Evolutionary conservation across 2,113 vertebrate species (phyloP), one percentile per base, ranked within the genome.

Genomic region (Gallinago paraguaiae): DNA sequence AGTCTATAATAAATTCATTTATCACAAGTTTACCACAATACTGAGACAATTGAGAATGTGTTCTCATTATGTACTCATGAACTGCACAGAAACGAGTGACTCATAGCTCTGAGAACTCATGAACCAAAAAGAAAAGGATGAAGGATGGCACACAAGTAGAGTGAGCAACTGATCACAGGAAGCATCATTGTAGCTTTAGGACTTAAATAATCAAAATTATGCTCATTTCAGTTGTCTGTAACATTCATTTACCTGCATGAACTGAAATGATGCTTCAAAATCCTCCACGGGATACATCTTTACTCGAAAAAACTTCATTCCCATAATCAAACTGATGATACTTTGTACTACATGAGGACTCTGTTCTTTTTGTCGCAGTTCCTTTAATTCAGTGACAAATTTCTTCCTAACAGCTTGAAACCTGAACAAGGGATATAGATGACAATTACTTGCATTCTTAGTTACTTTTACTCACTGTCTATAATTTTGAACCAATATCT

Each of bases 271-370:
- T 60, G 99, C 99, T 98, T 99, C 99, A 96, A 99, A 99, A 92
- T 99, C 99, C 97, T 99, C 99, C 90, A 99, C 99, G 0, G 99
- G 99, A 96, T 99, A 99, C 99, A 99, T 99, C 96, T 99, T 99
- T 41, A 99, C 99, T 95, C 99, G 98, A 95, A 99, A 99, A 98
- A 99, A 99, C 94, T 99, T 99, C 99, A 99, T 99, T 89, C 99
- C 99, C 99, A 99, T 99, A 97, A 99, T 99, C 90, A 99, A 98
- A 96, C 98, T 99, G 98, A 99, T 99, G 97, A 99, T 98, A 84
- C 99, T 99, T 96, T 99, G 99, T 57, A 99, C 98, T 75, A 99
- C 98, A 11, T 99, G 99, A 75, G 99, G 99, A 94, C 99, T 99
- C 96, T 99, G 99, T 83, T 99, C 99, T 94, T 99, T 99, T 83